Conservation (phyloP, 2,888 invertebrate species). For the Deladenus siricidicola region DNA sequence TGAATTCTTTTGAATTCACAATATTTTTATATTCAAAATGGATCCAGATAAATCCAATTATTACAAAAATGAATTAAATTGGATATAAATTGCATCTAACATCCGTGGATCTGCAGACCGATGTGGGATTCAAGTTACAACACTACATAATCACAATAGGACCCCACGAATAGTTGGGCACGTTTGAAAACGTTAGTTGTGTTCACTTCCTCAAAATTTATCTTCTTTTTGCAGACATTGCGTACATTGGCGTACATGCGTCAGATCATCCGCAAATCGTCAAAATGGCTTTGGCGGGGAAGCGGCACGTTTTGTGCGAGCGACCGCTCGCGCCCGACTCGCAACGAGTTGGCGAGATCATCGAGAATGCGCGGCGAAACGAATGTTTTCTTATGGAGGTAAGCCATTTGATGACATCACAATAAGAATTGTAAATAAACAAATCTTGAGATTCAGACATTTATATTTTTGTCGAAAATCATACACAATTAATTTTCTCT, state of each 20-base stretch:
- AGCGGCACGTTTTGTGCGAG: constrained; percentile 81
- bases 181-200: background rate
- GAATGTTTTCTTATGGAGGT: constrained; percentile 73
- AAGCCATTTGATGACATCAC: background rate
- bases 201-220: background rate
- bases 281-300: constrained; percentile 69
- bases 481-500: background rate
- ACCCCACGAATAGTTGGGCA: background rate
- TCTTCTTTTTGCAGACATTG: constrained; percentile 65
- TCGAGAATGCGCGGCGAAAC: constrained; percentile 64
- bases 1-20: no score
- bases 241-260: constrained; percentile 73
- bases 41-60: no score
- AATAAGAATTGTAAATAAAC: background rate
- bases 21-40: no score
- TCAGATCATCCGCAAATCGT: constrained; percentile 67
- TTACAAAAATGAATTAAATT: no score
- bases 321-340: constrained; percentile 76
- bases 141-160: background rate
- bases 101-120: no score
- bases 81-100: no score
- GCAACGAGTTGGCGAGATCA: constrained; percentile 63
- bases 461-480: background rate
- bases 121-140: background rate
- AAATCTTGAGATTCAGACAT: background rate